A percentile compares a stretch with the other conserved stretches of the same genome.
phyloP scores from a whole-genome alignment of 2,113 vertebrate genomes.

The Thomomys bottae region DNA sequence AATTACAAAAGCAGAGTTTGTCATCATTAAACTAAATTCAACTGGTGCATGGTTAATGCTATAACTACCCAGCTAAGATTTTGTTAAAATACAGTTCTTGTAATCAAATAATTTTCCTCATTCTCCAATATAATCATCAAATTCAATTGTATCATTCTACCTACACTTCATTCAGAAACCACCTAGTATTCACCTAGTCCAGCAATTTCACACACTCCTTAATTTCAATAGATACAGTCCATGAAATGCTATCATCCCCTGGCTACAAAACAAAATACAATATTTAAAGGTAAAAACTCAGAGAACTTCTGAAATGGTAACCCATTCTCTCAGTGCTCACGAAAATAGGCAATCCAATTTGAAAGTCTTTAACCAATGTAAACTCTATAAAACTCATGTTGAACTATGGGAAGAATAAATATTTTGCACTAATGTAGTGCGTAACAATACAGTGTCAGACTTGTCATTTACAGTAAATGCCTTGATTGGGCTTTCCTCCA shows the following conservation, averaged over 20 bases:
- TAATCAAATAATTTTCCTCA: conserved; percentile 80
- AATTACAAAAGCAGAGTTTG: conserved; percentile 89
- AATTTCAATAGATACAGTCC: conserved; percentile 75
- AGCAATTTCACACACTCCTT: conserved; percentile 70
- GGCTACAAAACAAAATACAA: conserved; percentile 84
- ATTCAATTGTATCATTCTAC: conserved; percentile 75
- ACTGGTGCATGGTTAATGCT: conserved; percentile 77
- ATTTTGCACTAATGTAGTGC: conserved; percentile 98
- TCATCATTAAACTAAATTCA: conserved; percentile 86
- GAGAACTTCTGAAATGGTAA: conserved; percentile 82
- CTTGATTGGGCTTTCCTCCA: conserved; percentile 79
- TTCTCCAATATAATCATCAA: conserved; percentile 74
- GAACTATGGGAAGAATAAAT: conserved; percentile 88
- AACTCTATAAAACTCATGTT: conserved; percentile 93
- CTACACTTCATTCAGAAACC: conserved; percentile 78
- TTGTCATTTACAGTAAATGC: conserved; percentile 85
- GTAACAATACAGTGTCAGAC: conserved; percentile 86
- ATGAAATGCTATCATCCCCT: conserved; percentile 80
- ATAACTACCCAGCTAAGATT: conserved; percentile 82
- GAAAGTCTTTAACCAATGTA: conserved; percentile 86
- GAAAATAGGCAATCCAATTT: conserved; percentile 84
- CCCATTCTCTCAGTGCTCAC: conserved; percentile 80
- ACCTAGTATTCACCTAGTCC: conserved; percentile 66
- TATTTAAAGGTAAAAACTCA: conserved; percentile 83
- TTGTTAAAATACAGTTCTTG: conserved; percentile 83